Percentiles rank a stretch among this genome's conserved stretches.
Evolutionary conservation across 2,797 vertebrate genomes (phyloP).

Genomic region (Chiloscyllium punctatum): DNA sequence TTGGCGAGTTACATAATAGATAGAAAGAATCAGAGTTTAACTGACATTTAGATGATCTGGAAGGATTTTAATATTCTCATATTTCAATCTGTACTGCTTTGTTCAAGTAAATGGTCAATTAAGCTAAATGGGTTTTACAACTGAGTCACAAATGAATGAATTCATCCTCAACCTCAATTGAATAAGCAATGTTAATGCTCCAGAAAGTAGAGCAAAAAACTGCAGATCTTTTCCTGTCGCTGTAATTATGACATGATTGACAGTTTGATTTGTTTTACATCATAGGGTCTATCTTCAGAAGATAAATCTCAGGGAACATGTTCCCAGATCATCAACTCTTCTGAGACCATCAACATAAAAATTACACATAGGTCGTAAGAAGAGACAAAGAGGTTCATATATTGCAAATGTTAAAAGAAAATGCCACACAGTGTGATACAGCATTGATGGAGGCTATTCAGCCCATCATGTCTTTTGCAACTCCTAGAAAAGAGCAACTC

Average conservation of each 20-base stretch:
- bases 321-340: background rate
- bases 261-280: background rate
- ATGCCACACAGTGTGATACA: background rate
- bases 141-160: background rate
- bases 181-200: background rate
- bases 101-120: background rate
- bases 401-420: background rate
- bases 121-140: background rate
- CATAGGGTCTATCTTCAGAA: background rate
- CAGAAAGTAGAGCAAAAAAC: background rate
- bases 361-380: background rate
- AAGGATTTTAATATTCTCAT: background rate
- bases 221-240: background rate
- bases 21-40: background rate
- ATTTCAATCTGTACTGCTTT: background rate
- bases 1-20: background rate
- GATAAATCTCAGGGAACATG: background rate
- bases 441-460: background rate
- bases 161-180: background rate
- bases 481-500: background rate
- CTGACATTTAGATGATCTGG: background rate
- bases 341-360: background rate
- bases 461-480: background rate
- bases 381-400: background rate
- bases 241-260: background rate